phyloP scores from a whole-genome alignment of 2,888 invertebrate species.

The Trissoscelio sp. region DNA sequence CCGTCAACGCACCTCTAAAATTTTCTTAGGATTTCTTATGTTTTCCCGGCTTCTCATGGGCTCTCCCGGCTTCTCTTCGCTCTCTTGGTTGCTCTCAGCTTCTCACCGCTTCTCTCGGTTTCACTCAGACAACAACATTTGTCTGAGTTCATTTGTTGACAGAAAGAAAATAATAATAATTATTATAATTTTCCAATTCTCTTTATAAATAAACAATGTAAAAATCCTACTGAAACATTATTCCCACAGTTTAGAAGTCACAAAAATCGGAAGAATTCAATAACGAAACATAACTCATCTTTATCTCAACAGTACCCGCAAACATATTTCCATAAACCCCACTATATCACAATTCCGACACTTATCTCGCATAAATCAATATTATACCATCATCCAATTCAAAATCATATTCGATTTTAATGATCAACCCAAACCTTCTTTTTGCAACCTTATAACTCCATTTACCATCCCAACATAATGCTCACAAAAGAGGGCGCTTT shows the following conservation, averaged over 20 bases:
- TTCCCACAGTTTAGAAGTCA: background rate
- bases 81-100: too few relatives aligned
- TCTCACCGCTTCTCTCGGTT: too few relatives aligned
- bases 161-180: too few relatives aligned
- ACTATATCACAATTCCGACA: constrained; percentile 44
- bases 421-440: constrained; percentile 32
- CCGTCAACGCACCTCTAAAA: too few relatives aligned
- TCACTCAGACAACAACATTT: too few relatives aligned
- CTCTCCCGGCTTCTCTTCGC: too few relatives aligned
- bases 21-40: too few relatives aligned
- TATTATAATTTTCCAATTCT: too few relatives aligned
- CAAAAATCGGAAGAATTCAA: background rate
- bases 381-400: constrained; percentile 28
- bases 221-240: background rate
- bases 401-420: constrained; percentile 50
- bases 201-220: too few relatives aligned
- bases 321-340: constrained; percentile 13
- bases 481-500: constrained; percentile 44
- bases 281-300: constrained; percentile 29
- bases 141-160: too few relatives aligned
- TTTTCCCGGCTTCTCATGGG: too few relatives aligned
- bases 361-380: constrained; percentile 54
- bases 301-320: constrained; percentile 22
- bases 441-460: constrained; percentile 60
- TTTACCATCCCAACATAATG: constrained; percentile 38